These are phyloP conservation scores for Sebastes wilsoni DNA, from an alignment of 2,797 vertebrate genomes.

Conservation along the genomic window DNA sequence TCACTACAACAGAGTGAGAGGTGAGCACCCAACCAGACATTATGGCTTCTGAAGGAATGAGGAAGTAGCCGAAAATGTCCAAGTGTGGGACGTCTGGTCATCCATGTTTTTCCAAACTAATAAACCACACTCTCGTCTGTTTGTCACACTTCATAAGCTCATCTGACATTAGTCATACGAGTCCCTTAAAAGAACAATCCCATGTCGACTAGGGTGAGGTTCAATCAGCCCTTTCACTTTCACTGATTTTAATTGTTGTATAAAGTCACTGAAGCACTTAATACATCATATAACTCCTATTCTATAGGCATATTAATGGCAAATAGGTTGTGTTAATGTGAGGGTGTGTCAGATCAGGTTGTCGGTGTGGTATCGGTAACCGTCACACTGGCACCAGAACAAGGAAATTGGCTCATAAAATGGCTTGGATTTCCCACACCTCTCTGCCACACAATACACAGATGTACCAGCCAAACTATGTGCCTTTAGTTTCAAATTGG, in stretches of 20 bases:
- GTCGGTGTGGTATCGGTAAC: not conserved
- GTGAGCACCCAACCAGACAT: conserved; percentile 64
- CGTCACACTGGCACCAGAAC: conserved; percentile 40
- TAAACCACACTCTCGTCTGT: conserved; percentile 29
- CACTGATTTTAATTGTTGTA: not conserved
- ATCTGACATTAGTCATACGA: conserved; percentile 45
- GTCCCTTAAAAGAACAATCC: conserved; percentile 32
- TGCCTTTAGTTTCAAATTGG: not conserved
- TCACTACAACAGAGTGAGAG: conserved; percentile 59
- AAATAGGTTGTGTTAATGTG: not conserved
- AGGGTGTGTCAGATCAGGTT: not conserved
- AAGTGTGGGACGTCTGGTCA: conserved; percentile 44
- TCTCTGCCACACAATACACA: conserved; percentile 16
- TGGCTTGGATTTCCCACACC: conserved; percentile 11
- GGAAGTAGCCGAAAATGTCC: conserved; percentile 71
- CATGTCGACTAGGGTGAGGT: not conserved
- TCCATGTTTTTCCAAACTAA: conserved; percentile 58
- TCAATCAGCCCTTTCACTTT: conserved; percentile 1
- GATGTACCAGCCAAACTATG: not conserved
- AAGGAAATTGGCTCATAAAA: conserved; percentile 52
- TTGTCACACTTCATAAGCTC: conserved; percentile 42
- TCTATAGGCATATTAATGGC: not conserved
- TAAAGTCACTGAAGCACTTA: not conserved
- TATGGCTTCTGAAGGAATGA: conserved; percentile 63
- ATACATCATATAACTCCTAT: not conserved